phyloP scores from a whole-genome alignment of 2,888 invertebrate species.

The Amphimallon solstitiale region DNA sequence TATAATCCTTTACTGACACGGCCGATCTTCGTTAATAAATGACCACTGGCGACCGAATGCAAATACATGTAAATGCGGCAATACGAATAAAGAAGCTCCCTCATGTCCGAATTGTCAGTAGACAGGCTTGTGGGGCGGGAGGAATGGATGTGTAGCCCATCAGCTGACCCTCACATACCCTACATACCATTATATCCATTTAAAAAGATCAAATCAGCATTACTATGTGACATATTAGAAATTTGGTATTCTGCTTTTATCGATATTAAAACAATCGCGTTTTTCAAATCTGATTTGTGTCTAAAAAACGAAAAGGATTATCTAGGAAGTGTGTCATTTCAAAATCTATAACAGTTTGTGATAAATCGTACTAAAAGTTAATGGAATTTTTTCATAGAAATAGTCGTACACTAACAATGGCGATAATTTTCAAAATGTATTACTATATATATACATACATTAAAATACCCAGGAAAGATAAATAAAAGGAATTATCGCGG shows the following conservation, averaged over 20 bases:
- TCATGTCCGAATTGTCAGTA: constrained; percentile 49
- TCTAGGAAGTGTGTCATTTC: too few relatives aligned
- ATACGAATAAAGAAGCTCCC: constrained; percentile 55
- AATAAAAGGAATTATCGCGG: too few relatives aligned
- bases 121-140: constrained; percentile 27
- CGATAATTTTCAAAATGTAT: too few relatives aligned
- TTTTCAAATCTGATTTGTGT: neutral
- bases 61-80: constrained; percentile 62
- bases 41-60: constrained; percentile 61
- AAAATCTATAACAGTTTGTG: too few relatives aligned
- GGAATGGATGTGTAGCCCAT: constrained; percentile 20
- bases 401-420: too few relatives aligned
- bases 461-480: too few relatives aligned
- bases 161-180: constrained; percentile 38
- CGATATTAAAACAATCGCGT: constrained; percentile 6
- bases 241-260: constrained; percentile 16
- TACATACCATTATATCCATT: constrained; percentile 41
- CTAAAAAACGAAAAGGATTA: too few relatives aligned
- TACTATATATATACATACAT: too few relatives aligned
- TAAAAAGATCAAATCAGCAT: constrained; percentile 45
- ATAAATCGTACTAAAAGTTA: too few relatives aligned
- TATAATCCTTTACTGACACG: constrained; percentile 62
- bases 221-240: constrained; percentile 35
- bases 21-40: constrained; percentile 61
- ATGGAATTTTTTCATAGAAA: too few relatives aligned